These are phyloP conservation scores for Hemaris fuciformis DNA, from an alignment of 2,888 invertebrate genomes.

Conservation along the genomic window DNA sequence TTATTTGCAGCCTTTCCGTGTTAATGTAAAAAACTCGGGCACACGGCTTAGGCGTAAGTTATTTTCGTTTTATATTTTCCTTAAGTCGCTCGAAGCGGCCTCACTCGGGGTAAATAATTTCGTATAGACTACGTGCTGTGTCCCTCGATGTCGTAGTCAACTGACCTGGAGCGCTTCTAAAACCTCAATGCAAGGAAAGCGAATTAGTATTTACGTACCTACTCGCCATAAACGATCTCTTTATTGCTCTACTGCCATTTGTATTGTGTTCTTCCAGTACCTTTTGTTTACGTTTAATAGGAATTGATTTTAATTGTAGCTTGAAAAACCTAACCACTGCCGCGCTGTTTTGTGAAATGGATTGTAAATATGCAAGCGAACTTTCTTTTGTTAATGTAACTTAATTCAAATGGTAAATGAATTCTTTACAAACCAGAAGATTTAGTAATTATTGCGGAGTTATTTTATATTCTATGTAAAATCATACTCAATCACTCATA, in stretches of 20 bases:
- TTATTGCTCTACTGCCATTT: neutral
- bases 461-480: no score
- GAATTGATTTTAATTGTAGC: neutral
- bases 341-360: neutral
- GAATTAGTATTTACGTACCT: slow-evolving; percentile 29
- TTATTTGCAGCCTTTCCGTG: slow-evolving; percentile 54
- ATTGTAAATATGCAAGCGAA: neutral
- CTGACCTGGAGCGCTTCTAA: slow-evolving; percentile 52
- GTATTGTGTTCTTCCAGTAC: neutral
- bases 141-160: slow-evolving; percentile 52
- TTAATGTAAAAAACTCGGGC: slow-evolving; percentile 55
- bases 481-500: no score
- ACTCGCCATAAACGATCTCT: slow-evolving; percentile 20
- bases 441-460: no score
- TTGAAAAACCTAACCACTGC: neutral
- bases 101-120: slow-evolving; percentile 70
- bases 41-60: slow-evolving; percentile 63
- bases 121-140: slow-evolving; percentile 66
- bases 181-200: slow-evolving; percentile 46
- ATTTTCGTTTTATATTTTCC: slow-evolving; percentile 73
- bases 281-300: neutral
- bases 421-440: no score
- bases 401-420: neutral
- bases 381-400: neutral
- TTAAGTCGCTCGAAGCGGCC: slow-evolving; percentile 53